Conservation (phyloP, 1,140 invertebrate species). For the Phenacoccus solenopsis region DNA sequence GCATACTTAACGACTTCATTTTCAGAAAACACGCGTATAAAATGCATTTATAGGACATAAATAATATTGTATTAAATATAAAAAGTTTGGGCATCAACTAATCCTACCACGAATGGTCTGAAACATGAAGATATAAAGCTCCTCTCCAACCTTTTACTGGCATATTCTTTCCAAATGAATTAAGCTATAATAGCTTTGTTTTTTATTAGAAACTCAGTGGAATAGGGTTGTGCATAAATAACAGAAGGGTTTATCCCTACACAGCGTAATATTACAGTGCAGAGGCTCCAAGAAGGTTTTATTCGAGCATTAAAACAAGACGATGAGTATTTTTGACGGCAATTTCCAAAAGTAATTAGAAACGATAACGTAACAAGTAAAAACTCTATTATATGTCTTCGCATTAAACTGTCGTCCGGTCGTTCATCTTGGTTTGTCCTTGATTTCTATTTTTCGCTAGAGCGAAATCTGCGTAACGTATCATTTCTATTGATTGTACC, state of each 20-base stretch:
- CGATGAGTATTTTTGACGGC: background rate
- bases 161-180: too few relatives aligned
- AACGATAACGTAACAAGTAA: background rate
- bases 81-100: too few relatives aligned
- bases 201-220: background rate
- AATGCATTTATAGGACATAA: too few relatives aligned
- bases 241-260: background rate
- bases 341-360: background rate
- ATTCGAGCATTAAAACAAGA: background rate
- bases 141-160: too few relatives aligned
- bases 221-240: background rate
- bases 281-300: background rate
- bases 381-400: background rate
- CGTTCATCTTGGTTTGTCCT: background rate
- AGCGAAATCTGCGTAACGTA: background rate
- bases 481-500: background rate
- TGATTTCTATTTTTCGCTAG: background rate
- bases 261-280: background rate
- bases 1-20: too few relatives aligned
- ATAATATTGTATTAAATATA: too few relatives aligned
- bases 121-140: too few relatives aligned
- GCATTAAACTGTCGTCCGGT: background rate
- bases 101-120: too few relatives aligned
- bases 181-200: too few relatives aligned
- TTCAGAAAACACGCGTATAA: too few relatives aligned